Conservation (phyloP, 1,140 invertebrate species). For the Drosophila busckii region DNA sequence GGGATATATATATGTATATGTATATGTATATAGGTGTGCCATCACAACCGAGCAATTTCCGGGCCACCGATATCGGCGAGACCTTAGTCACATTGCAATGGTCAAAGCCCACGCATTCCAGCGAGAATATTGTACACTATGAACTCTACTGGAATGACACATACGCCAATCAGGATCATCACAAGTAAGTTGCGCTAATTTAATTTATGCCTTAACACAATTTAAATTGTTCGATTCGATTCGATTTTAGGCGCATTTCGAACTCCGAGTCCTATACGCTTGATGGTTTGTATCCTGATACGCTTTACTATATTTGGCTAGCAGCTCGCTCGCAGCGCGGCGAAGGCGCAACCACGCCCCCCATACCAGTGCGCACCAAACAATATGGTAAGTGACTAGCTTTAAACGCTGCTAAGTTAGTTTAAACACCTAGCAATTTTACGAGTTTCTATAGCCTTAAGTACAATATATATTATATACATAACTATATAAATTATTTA, state of each 20-base stretch:
- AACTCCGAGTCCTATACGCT: slow-evolving; percentile 92
- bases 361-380: slow-evolving; percentile 94
- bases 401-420: slow-evolving; percentile 36
- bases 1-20: slow-evolving; percentile 7
- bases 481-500: slow-evolving; percentile 21
- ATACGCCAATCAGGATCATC: slow-evolving; percentile 88
- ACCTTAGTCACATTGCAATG: slow-evolving; percentile 92
- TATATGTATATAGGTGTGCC: slow-evolving; percentile 85
- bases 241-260: slow-evolving; percentile 84
- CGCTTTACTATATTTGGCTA: slow-evolving; percentile 96
- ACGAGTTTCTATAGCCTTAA: slow-evolving; percentile 56
- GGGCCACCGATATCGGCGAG: slow-evolving; percentile 89
- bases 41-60: slow-evolving; percentile 94
- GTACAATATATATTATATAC: slow-evolving; percentile 28
- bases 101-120: slow-evolving; percentile 92
- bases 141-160: slow-evolving; percentile 99
- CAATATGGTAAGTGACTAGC: slow-evolving; percentile 92
- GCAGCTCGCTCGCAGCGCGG: slow-evolving; percentile 94
- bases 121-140: slow-evolving; percentile 95
- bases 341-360: slow-evolving; percentile 96
- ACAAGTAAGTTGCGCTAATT: slow-evolving; percentile 81
- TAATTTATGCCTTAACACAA: background rate
- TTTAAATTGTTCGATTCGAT: too few relatives aligned
- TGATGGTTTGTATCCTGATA: slow-evolving; percentile 94
- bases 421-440: slow-evolving; percentile 44